Conservation (phyloP, 2,888 invertebrate genomes). For the Eledona agricola region DNA sequence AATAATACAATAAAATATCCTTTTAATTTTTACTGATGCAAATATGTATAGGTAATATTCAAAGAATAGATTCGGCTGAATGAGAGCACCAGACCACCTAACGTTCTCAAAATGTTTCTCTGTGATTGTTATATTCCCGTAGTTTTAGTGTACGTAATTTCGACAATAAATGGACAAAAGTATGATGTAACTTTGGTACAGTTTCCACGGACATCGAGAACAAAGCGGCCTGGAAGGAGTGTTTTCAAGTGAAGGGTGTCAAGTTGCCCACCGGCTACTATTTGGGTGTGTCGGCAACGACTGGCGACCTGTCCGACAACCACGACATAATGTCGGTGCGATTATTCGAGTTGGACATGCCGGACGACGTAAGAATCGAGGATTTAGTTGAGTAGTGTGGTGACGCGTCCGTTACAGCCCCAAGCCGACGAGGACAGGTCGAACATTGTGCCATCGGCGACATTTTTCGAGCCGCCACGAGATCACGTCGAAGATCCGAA, state of each 20-base stretch:
- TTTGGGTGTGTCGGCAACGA: slow-evolving; percentile 94
- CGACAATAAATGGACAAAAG: too few relatives aligned
- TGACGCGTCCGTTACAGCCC: slow-evolving; percentile 60
- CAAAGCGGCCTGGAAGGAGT: slow-evolving; percentile 93
- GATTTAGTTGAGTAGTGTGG: slow-evolving; percentile 8
- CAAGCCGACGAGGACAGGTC: slow-evolving; percentile 77
- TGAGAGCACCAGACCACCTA: not conserved
- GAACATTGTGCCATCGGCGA: slow-evolving; percentile 87
- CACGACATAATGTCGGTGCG: slow-evolving; percentile 94
- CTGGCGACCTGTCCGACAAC: slow-evolving; percentile 96
- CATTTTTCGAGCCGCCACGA: slow-evolving; percentile 89
- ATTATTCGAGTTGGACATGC: slow-evolving; percentile 88
- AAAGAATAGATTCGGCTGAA: not conserved
- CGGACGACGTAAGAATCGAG: slow-evolving; percentile 69
- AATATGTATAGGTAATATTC: not conserved
- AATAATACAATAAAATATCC: too few relatives aligned
- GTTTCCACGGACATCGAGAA: slow-evolving; percentile 93
- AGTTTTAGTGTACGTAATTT: too few relatives aligned
- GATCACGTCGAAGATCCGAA: slow-evolving; percentile 90
- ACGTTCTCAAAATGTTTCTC: slow-evolving; percentile 35
- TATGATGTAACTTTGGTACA: too few relatives aligned
- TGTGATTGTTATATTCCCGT: too few relatives aligned
- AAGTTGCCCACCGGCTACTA: slow-evolving; percentile 94
- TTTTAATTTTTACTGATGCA: slow-evolving; percentile 1
- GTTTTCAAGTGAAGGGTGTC: slow-evolving; percentile 89